Conservation (phyloP, 2,113 vertebrate genomes). For the Cygnus buccinator region DNA sequence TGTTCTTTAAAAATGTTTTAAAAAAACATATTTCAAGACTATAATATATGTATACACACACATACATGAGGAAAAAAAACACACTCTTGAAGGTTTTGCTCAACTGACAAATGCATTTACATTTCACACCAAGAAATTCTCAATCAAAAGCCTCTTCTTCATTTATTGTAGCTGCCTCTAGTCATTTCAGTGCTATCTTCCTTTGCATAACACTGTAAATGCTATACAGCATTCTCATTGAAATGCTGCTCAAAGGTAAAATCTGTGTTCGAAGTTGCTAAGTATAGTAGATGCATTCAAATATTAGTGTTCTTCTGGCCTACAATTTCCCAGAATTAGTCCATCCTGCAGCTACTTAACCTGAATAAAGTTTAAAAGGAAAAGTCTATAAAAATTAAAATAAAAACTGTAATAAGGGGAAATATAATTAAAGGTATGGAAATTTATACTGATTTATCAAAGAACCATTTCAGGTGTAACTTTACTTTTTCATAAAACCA, state of each 20-base stretch:
- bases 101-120: background rate
- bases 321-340: background rate
- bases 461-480: background rate
- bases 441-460: background rate
- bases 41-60: background rate
- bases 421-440: background rate
- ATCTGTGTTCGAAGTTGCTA: background rate
- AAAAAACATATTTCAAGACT: background rate
- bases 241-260: background rate
- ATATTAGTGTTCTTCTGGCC: background rate
- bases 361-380: background rate
- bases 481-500: background rate
- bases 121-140: background rate
- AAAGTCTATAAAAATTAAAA: background rate
- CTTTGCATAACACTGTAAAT: background rate
- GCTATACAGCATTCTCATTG: background rate
- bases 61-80: background rate
- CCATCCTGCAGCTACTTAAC: background rate
- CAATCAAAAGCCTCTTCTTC: background rate
- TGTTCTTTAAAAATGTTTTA: background rate
- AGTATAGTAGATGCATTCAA: background rate
- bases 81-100: background rate
- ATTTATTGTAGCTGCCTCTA: background rate
- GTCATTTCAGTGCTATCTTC: background rate
- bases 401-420: background rate